Base-by-base conservation (phyloP, 2,888 invertebrate genomes). In the Cataglyphis cursor region DNA sequence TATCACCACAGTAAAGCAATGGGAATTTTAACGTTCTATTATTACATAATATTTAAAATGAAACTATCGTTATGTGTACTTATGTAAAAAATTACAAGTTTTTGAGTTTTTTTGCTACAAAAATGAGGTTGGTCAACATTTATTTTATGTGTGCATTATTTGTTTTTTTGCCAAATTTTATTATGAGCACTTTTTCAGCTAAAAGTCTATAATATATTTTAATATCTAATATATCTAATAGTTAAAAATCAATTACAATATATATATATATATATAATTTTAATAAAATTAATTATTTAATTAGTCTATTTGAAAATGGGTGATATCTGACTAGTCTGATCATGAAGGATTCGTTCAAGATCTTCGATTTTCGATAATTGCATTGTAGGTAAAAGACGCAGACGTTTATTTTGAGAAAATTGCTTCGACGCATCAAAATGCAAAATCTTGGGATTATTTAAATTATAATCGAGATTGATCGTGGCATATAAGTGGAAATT, bases 351-450 rank as follows among this genome's bases (percentile, higher is more conserved):
- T 3, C 1, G n/a, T 3, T 24, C 0, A 8, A 54, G 57, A 73
- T n/a, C 24, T 28, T 41, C 15, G 41, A 73, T 73, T 18, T 15
- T 73, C n/a, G 9, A 41, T 41, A 41, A 73, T 61, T 41, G 8
- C n/a, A 28, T 73, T 28, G 6, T 9, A 59, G 12, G 8, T 12
- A 28, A 73, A 59, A 44, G n/a, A 73, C 6, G 8, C n/a, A 28
- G 28, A 73, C 41, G 41, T 44, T 28, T 8, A 73, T 18, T 59
- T 59, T 41, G 41, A 59, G 57, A 18, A 73, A 73, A 18, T 57
- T 73, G 72, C 18, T 18, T 3, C 2, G 18, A 54, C 4, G 31
- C 51, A 70, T 72, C 5, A 38, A 57, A 41, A 73, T 61, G 73
- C n/a, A 73, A 61, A 61, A 61, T 73, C 12, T 73, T 4, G 41